Conservation (phyloP, 1,140 invertebrate species). For the Tigriopus japonicus region DNA sequence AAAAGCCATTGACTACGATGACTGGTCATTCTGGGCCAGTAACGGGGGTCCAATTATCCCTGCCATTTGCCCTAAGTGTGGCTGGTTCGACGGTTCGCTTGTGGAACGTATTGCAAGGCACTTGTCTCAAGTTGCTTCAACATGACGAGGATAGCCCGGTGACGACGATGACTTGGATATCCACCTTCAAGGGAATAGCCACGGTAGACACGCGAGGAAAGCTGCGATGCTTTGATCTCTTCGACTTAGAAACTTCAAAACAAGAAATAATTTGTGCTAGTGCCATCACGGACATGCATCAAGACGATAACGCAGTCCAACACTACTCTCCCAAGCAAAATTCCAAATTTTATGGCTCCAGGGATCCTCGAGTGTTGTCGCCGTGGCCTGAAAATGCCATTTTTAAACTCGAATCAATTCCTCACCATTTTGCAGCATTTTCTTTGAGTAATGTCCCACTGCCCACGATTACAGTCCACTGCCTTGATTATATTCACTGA, state of each 20-base stretch:
- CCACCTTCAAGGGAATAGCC: slow-evolving; percentile 5
- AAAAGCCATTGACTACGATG: background rate
- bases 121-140: background rate
- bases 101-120: background rate
- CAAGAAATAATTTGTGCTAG: background rate
- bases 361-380: background rate
- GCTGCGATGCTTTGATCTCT: background rate
- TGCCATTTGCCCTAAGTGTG: background rate
- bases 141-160: background rate
- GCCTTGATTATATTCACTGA: slow-evolving; percentile 11
- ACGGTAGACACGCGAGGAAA: background rate
- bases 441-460: background rate
- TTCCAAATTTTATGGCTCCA: background rate
- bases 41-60: slow-evolving; percentile 1
- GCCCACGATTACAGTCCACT: slow-evolving; percentile 4
- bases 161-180: slow-evolving; percentile 9
- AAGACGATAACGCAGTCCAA: background rate
- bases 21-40: slow-evolving; percentile 9
- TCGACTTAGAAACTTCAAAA: background rate
- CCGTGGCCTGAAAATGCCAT: slow-evolving; percentile 3
- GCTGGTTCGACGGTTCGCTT: slow-evolving; percentile 1
- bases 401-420: slow-evolving; percentile 9
- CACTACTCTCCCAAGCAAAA: background rate
- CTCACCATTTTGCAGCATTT: slow-evolving; percentile 8
- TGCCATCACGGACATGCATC: background rate